Evolutionary conservation across 2,888 invertebrate species (phyloP).

Genomic region (Helobdella robusta): DNA sequence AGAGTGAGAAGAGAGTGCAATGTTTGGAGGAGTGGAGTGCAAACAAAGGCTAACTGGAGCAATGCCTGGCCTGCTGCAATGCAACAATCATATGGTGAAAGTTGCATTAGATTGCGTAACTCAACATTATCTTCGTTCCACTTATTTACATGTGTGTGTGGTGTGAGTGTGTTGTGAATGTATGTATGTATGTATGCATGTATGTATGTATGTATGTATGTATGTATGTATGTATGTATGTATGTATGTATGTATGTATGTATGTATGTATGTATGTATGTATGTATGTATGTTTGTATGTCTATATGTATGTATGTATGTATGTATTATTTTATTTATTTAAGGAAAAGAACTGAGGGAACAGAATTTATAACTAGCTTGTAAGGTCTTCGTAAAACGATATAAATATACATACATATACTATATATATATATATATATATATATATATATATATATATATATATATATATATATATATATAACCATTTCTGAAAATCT

Average conservation of each 20-base stretch:
- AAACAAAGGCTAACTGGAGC: no score
- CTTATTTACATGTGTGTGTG: background rate
- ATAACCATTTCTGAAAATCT: no score
- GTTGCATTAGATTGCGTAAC: no score
- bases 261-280: background rate
- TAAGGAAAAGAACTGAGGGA: background rate
- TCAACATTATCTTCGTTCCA: background rate
- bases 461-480: no score
- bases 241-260: background rate
- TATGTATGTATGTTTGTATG: background rate
- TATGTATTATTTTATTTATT: constrained; percentile 1
- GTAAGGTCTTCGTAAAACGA: no score
- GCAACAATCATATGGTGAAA: no score
- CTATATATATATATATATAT: no score
- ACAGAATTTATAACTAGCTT: background rate
- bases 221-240: background rate
- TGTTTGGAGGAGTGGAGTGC: no score
- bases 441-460: no score
- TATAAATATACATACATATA: no score
- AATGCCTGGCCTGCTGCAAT: no score
- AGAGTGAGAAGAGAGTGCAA: no score
- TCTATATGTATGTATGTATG: background rate
- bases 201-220: constrained; percentile 7
- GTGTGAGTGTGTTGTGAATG: background rate
- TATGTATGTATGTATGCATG: background rate